phyloP scores from a whole-genome alignment of 2,797 vertebrate species.

The Antennarius maculatus region DNA sequence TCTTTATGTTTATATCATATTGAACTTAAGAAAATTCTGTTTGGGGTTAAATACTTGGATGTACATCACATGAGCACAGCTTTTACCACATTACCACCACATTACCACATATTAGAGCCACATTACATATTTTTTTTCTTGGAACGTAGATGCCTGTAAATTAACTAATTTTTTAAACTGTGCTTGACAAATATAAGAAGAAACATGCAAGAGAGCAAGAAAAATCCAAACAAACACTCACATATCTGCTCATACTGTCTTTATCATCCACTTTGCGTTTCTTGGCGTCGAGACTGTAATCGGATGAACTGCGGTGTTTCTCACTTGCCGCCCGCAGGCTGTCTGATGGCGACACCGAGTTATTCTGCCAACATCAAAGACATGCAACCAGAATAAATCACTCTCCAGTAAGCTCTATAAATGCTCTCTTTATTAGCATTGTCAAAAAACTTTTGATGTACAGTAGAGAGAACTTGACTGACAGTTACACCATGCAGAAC shows the following conservation, averaged over 20 bases:
- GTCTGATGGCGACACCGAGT: constrained; percentile 94
- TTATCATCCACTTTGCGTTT: constrained; percentile 96
- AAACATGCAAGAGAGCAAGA: not conserved
- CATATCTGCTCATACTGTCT: constrained; percentile 94
- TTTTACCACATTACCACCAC: too few relatives aligned
- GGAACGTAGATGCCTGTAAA: not conserved
- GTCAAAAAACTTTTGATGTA: not conserved
- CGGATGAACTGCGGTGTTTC: constrained; percentile 91
- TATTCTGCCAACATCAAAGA: constrained; percentile 84
- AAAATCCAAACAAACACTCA: constrained; percentile 69
- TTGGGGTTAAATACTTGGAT: too few relatives aligned
- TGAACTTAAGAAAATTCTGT: too few relatives aligned
- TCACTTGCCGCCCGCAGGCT: constrained; percentile 89
- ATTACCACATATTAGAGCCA: too few relatives aligned
- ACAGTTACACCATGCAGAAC: not conserved
- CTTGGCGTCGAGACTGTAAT: constrained; percentile 92
- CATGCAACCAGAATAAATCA: constrained; percentile 48
- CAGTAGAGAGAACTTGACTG: not conserved
- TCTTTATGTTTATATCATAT: too few relatives aligned
- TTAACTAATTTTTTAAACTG: too few relatives aligned
- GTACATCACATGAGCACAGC: too few relatives aligned
- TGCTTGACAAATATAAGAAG: too few relatives aligned
- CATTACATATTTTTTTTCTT: too few relatives aligned
- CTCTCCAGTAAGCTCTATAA: constrained; percentile 5
- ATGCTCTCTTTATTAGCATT: not conserved